Percentiles rank a stretch among this genome's conserved stretches.
Evolutionary conservation across 2,113 vertebrate genomes (phyloP).

Genomic region (Pitta sordida): DNA sequence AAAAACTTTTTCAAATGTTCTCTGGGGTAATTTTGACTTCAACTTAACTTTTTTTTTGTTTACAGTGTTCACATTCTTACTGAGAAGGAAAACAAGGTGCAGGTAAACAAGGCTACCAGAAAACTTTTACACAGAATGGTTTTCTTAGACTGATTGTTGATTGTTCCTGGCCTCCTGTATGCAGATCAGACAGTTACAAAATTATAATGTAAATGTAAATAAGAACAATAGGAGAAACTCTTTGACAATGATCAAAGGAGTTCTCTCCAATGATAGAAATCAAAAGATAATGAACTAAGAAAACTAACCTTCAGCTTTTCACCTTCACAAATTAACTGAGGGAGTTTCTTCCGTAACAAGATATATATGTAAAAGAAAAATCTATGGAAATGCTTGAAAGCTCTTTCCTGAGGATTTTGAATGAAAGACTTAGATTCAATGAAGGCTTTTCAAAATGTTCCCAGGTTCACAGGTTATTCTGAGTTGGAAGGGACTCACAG

Average conservation of each 20-base stretch:
- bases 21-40: neutral
- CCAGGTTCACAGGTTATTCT: too few species aligned
- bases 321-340: neutral
- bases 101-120: neutral
- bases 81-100: neutral
- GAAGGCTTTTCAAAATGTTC: neutral
- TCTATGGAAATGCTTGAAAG: neutral
- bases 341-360: neutral
- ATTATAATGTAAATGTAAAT: neutral
- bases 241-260: neutral
- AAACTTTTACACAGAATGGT: neutral
- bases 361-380: neutral
- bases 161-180: neutral
- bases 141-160: neutral
- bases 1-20: neutral
- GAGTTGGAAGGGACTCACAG: too few species aligned
- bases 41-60: neutral
- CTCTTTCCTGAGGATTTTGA: neutral
- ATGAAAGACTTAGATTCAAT: neutral
- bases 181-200: neutral
- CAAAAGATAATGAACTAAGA: neutral
- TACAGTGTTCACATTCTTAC: neutral
- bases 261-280: neutral
- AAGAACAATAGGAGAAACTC: neutral
- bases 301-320: neutral